These are phyloP conservation scores for Camponotus pennsylvanicus DNA, from an alignment of 1,140 invertebrate species.

Conservation along the genomic window DNA sequence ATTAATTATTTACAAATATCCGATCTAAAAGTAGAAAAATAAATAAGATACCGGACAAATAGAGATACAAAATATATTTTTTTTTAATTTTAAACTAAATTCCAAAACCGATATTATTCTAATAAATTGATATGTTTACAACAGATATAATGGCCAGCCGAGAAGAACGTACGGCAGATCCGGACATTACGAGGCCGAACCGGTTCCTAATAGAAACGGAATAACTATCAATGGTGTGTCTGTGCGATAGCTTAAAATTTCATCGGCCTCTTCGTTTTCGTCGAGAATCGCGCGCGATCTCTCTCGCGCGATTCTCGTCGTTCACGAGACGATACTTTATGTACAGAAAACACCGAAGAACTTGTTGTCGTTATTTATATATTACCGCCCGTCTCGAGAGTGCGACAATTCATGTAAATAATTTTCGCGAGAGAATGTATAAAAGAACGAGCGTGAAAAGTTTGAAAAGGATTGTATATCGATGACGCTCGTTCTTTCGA, in stretches of 20 bases:
- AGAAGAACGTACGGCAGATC: slow-evolving; percentile 87
- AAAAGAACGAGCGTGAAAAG: neutral
- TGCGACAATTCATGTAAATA: slow-evolving; percentile 71
- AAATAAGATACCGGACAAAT: neutral
- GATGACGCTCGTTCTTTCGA: slow-evolving; percentile 15
- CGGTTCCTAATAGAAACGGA: slow-evolving; percentile 87
- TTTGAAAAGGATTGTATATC: neutral
- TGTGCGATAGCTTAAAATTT: slow-evolving; percentile 87
- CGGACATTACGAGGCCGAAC: slow-evolving; percentile 91
- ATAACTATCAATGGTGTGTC: slow-evolving; percentile 92
- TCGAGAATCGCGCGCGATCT: slow-evolving; percentile 25
- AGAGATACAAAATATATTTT: neutral
- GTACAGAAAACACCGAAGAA: slow-evolving; percentile 62
- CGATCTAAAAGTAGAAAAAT: neutral
- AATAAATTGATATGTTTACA: slow-evolving; percentile 53
- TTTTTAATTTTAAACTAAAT: slow-evolving; percentile 1
- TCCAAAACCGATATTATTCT: neutral
- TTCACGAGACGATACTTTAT: slow-evolving; percentile 52
- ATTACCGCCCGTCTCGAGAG: slow-evolving; percentile 33
- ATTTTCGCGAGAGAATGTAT: slow-evolving; percentile 34
- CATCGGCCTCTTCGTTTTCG: neutral
- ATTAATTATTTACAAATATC: neutral
- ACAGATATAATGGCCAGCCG: slow-evolving; percentile 87
- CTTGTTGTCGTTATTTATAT: slow-evolving; percentile 73
- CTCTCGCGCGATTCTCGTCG: neutral